Evolutionary conservation across 2,113 vertebrate species (phyloP), one percentile per base, ranked within the genome.

Genomic region (Brachyistius frenatus): DNA sequence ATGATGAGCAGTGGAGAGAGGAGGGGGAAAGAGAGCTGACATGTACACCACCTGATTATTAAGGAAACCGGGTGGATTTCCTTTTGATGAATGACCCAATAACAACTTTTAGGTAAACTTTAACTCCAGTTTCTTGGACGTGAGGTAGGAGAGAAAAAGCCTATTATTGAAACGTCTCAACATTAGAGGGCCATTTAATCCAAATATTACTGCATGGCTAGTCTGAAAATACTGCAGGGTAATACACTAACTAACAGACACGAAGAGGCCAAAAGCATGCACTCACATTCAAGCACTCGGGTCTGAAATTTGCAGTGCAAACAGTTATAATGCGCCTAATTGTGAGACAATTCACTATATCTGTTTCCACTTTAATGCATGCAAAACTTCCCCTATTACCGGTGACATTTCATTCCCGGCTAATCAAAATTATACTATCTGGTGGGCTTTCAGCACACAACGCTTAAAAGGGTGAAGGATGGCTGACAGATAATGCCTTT

Each of bases 121-220:
- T 32, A 76, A 68, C 78, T 73, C 36, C 66, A 57, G 37, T 81
- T 78, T 81, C 30, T 78, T 37, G 64, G 58, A 81, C 0, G 31
- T 78, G 73, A 86, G 73, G 81, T 79, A 80, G 60, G 65, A 75
- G 66, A 33, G 15, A 47, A 52, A 76, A 66, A 70, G 36, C 46
- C 36, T 44, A 44, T 41, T 44, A 13, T 44, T 33, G 15, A 16
- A 67, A 70, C 36, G 46, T 53, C 62, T 62, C 23, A 44, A 62
- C 53, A 65, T 47, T 39, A 46, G 41, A 65, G 3, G 23, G 31
- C 16, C 1, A 49, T 71, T 50, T 37, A 0, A 66, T 67, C 46
- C 14, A 70, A 87, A 66, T 68, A 80, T 86, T 78, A 81, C 85
- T 81, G 76, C 63, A 66, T 68, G 64, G 30, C 7, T 52, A 60